A percentile compares a stretch with the other conserved stretches of the same genome.
Evolutionary conservation across 2,888 invertebrate genomes (phyloP).

Genomic region (Drosophila siamana): DNA sequence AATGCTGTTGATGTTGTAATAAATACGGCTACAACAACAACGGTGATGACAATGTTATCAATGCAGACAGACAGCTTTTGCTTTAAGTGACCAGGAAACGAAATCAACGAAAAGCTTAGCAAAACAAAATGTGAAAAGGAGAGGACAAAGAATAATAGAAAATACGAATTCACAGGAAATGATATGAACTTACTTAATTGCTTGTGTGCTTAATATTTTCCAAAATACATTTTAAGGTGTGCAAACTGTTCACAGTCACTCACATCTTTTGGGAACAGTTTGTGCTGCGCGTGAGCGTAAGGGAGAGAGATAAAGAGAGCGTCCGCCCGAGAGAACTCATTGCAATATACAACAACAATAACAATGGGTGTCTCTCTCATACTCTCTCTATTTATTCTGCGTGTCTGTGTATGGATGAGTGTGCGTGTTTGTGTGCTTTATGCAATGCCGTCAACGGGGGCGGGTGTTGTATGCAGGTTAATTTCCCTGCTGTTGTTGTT

Average conservation of each 20-base stretch:
- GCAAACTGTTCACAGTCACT: constrained; percentile 63
- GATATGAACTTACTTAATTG: constrained; percentile 45
- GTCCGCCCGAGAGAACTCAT: constrained; percentile 46
- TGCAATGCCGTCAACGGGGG: constrained; percentile 67
- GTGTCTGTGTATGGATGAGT: constrained; percentile 3
- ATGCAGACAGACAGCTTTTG: constrained; percentile 47
- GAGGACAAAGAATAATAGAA: constrained; percentile 37
- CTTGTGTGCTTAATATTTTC: constrained; percentile 45
- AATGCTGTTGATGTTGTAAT: constrained; percentile 80
- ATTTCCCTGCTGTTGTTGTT: constrained; percentile 56
- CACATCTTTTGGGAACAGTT: constrained; percentile 59
- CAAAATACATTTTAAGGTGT: constrained; percentile 30
- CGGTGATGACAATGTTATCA: constrained; percentile 60
- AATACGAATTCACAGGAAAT: constrained; percentile 35
- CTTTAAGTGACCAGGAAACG: constrained; percentile 69
- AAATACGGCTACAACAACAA: constrained; percentile 55
- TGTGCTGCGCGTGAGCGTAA: constrained; percentile 52
- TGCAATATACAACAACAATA: constrained; percentile 70
- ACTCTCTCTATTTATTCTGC: constrained; percentile 12
- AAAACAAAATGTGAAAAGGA: constrained; percentile 59
- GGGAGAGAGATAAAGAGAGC: constrained; percentile 33
- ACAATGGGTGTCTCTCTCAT: constrained; percentile 31
- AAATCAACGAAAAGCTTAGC: constrained; percentile 65
- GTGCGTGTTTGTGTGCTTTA: constrained; percentile 61
- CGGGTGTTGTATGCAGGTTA: constrained; percentile 72